A percentile compares a stretch with the other conserved stretches of the same genome.
Conservation (phyloP, 2,888 invertebrate genomes). For the Oxycera nigricornis region DNA sequence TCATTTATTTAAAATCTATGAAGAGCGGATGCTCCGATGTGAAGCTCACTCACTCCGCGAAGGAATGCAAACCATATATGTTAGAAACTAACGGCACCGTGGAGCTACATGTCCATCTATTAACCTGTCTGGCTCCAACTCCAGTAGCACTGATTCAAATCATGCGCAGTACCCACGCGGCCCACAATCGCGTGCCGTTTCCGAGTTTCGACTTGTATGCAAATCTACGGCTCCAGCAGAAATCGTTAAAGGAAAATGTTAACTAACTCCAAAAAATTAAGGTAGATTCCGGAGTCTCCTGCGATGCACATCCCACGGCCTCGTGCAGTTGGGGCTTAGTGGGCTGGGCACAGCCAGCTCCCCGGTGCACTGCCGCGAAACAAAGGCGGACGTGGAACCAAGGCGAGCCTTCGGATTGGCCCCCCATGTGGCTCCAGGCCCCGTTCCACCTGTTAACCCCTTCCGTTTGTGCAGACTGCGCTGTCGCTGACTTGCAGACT, state of each 20-base stretch:
- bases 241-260: no score
- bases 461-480: constrained; percentile 30
- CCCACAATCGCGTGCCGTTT: neutral
- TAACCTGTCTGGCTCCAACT: no score
- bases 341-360: constrained; percentile 24
- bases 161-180: constrained; percentile 13
- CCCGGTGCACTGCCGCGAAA: constrained; percentile 7
- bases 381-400: constrained; percentile 21
- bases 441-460: constrained; percentile 36
- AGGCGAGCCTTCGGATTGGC: constrained; percentile 34
- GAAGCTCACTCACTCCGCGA: no score
- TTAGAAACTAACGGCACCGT: no score
- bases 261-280: no score
- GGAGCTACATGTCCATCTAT: no score
- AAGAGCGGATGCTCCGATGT: no score
- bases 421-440: constrained; percentile 21
- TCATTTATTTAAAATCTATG: no score
- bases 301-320: constrained; percentile 16
- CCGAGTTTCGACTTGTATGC: neutral
- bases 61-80: no score
- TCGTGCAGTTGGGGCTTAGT: neutral
- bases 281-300: no score
- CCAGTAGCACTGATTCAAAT: neutral
- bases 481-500: constrained; percentile 18
- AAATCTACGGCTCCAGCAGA: no score